Evolutionary conservation across 2,888 invertebrate genomes (phyloP), one percentile per base, ranked within the genome.

Genomic region (Nasonia oneida): DNA sequence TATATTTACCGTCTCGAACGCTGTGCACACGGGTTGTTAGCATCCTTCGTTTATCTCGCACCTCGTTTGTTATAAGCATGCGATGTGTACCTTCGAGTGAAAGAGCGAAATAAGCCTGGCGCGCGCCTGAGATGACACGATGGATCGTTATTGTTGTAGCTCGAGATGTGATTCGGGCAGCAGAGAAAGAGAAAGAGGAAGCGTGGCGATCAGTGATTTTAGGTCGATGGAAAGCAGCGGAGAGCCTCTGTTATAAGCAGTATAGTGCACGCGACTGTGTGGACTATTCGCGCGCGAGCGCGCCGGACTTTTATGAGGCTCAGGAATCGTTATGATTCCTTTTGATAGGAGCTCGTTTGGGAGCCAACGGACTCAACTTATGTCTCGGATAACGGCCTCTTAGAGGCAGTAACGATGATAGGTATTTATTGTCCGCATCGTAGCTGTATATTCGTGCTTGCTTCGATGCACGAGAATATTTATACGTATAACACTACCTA

Each of bases 251-350:
- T 0, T 61, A 61, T 29, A 33, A 29, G 33, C 6, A 64, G 10
- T 29, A 29, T 29, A n/a, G 42, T 61, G 15, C 29, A 47, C 29
- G 61, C 18, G 10, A 23, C 64, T 53, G 37, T 37, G 37, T 37
- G 53, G 18, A 57, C 18, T 57, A 57, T 4, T 57, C 10, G 29
- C 64, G 23, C 61, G n/a, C n/a, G 57, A 53, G 64, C 29, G 29
- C 29, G 33, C 67, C 3, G n/a, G 57, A 18, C 78, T 84, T 74
- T 79, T 79, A 64, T 74, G 47, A 73, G 83, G 15, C 73, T 64
- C 74, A n/a, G 50, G 78, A 79, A 79, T 79, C 47, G 61, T 79
- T 64, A n/a, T 74, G 83, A 84, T 79, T 74, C 74, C n/a, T 39
- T 64, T 53, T 74, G 71, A 47, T 75, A 74, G 6, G 47, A 74